Evolutionary conservation across 1,140 invertebrate species (phyloP).

Genomic region (Caenorhabditis latens): DNA sequence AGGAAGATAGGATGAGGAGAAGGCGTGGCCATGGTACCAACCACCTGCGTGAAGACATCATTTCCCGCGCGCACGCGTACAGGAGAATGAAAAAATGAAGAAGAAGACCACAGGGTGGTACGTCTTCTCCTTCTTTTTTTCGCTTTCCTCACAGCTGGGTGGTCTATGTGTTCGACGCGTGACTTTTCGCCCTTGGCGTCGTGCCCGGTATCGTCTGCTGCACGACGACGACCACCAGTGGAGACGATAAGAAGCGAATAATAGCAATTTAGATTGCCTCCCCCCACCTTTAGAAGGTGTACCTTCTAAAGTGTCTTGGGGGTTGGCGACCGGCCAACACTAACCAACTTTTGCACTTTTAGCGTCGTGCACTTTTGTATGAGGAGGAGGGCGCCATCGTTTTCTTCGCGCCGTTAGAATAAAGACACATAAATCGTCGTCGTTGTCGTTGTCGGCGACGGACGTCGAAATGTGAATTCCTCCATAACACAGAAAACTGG

Average conservation of each 20-base stretch:
- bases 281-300: too few species aligned
- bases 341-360: slow-evolving; percentile 43
- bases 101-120: slow-evolving; percentile 23
- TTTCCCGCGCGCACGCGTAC: slow-evolving; percentile 28
- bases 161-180: slow-evolving; percentile 50
- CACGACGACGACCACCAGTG: slow-evolving; percentile 21
- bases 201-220: slow-evolving; percentile 34
- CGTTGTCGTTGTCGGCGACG: background rate
- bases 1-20: slow-evolving; percentile 8
- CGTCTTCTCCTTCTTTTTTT: slow-evolving; percentile 22
- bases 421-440: slow-evolving; percentile 42
- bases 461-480: slow-evolving; percentile 23
- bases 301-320: slow-evolving; percentile 25
- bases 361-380: slow-evolving; percentile 24
- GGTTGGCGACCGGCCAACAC: slow-evolving; percentile 43
- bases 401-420: slow-evolving; percentile 6
- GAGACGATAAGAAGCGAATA: slow-evolving; percentile 47
- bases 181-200: slow-evolving; percentile 52
- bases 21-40: slow-evolving; percentile 45
- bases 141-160: slow-evolving; percentile 43
- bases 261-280: slow-evolving; percentile 46
- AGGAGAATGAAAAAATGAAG: background rate
- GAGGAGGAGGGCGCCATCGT: background rate
- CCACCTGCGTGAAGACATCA: slow-evolving; percentile 40
- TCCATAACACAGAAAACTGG: slow-evolving; percentile 8